Evolutionary conservation across 2,113 vertebrate species (phyloP).

Genomic region (Siniperca knerii): DNA sequence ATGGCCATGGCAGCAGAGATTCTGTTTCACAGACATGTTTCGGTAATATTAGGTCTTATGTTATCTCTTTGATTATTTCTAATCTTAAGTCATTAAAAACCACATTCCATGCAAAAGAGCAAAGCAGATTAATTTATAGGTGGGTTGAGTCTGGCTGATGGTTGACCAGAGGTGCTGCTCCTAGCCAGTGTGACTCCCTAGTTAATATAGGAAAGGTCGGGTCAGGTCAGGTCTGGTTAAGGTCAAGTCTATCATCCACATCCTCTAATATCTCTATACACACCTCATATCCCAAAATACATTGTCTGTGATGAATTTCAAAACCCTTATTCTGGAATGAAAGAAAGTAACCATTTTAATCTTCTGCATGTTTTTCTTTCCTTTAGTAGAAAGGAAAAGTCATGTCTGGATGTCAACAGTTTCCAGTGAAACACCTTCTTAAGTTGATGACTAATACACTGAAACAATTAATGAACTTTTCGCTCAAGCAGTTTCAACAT

Average conservation of each 20-base stretch:
- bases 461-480: conserved; percentile 2
- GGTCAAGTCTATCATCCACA: conserved; percentile 26
- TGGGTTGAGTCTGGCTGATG: neutral
- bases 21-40: conserved; percentile 9
- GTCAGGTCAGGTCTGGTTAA: conserved; percentile 26
- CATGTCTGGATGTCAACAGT: neutral
- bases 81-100: neutral
- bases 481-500: neutral
- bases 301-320: neutral
- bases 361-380: no score
- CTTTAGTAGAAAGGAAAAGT: neutral
- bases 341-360: neutral
- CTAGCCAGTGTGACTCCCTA: conserved; percentile 6
- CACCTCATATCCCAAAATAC: conserved; percentile 2
- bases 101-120: neutral
- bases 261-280: conserved; percentile 4
- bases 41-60: neutral
- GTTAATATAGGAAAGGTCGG: neutral
- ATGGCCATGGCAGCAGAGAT: neutral
- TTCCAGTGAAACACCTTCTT: neutral
- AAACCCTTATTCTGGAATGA: neutral
- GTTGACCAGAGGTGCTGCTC: neutral
- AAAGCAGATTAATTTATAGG: neutral
- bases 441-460: neutral
- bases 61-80: neutral